Conservation (phyloP, 2,888 invertebrate species). For the Campoplex nolae region DNA sequence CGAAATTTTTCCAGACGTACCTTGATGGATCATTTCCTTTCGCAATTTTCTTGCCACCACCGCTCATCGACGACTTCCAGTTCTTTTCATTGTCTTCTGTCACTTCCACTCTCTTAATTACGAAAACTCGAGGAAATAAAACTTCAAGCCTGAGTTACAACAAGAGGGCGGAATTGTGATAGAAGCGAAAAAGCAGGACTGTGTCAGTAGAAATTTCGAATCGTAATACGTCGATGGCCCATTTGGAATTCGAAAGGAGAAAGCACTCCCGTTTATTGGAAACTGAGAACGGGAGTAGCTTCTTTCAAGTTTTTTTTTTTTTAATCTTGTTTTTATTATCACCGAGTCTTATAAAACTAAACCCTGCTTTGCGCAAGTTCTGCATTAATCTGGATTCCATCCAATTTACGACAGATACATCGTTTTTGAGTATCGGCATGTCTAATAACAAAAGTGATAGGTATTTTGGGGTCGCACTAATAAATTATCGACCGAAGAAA, state of each 20-base stretch:
- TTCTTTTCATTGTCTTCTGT: neutral
- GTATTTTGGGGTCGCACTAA: neutral
- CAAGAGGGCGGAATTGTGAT: neutral
- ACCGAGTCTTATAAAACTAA: neutral
- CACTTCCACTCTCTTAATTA: conserved; percentile 28
- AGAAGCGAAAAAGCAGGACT: conserved; percentile 5
- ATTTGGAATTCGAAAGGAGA: conserved; percentile 25
- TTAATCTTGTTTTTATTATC: neutral
- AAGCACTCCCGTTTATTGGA: conserved; percentile 33
- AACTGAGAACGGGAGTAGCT: conserved; percentile 16
- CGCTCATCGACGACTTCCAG: neutral
- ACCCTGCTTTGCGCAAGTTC: neutral
- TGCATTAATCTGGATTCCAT: conserved; percentile 15
- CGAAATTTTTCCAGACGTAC: conserved; percentile 26
- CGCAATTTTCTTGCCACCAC: conserved; percentile 1
- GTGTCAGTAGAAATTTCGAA: conserved; percentile 45
- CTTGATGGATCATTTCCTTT: neutral
- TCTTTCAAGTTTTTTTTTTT: conserved; percentile 12
- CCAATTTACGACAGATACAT: neutral
- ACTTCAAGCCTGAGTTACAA: neutral
- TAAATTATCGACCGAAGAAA: neutral
- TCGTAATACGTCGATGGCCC: conserved; percentile 39
- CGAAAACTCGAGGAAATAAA: conserved; percentile 5
- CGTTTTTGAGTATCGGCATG: neutral
- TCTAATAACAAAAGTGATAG: neutral